Evolutionary conservation across 1,140 invertebrate genomes (phyloP).

Genomic region (Heterodera schachtii): DNA sequence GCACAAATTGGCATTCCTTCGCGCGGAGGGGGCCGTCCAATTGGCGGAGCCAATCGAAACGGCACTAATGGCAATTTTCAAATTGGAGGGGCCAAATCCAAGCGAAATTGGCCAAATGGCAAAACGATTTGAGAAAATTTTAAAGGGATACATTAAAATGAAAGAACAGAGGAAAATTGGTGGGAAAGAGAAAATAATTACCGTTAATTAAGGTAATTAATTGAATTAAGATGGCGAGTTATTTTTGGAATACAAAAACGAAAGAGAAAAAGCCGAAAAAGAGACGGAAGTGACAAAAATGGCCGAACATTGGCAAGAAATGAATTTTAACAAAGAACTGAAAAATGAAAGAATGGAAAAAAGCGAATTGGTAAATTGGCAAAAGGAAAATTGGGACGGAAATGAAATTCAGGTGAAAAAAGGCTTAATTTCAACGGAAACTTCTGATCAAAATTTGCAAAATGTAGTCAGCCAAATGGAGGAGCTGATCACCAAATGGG

Average conservation of each 20-base stretch:
- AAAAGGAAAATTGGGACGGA: too few species aligned
- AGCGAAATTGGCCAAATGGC: not conserved
- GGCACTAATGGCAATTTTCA: not conserved
- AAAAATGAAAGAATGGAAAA: too few species aligned
- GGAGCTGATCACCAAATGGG: not conserved
- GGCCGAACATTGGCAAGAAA: not conserved
- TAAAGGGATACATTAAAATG: not conserved
- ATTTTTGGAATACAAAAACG: too few species aligned
- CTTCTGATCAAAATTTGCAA: not conserved
- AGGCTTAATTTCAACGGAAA: not conserved
- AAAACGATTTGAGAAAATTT: not conserved
- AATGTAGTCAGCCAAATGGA: not conserved
- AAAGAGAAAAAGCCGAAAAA: too few species aligned
- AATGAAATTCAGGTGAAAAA: not conserved
- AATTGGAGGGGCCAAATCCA: not conserved
- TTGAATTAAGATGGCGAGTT: too few species aligned
- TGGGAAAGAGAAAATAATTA: not conserved
- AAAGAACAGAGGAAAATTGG: not conserved
- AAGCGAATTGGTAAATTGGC: too few species aligned
- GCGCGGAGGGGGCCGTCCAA: not conserved
- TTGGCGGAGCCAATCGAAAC: too few species aligned
- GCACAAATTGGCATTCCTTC: not conserved
- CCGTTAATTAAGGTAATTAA: too few species aligned
- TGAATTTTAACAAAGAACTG: too few species aligned
- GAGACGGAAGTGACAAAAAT: not conserved